These are phyloP conservation scores for Therioaphis trifolii DNA, from an alignment of 2,888 invertebrate species.

Conservation along the genomic window DNA sequence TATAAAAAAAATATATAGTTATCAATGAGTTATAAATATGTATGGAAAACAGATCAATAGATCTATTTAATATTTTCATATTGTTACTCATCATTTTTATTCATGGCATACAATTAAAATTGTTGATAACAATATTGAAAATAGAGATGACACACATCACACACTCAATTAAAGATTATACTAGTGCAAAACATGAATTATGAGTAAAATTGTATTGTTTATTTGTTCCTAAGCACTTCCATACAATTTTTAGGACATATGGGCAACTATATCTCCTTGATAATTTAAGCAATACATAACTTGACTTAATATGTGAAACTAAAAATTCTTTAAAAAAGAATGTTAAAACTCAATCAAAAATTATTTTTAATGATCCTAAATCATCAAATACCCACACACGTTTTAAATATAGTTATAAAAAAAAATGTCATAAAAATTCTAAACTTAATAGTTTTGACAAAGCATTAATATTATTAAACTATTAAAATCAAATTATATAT, in stretches of 20 bases:
- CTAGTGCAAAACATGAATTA: constrained; percentile 17
- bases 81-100: not conserved
- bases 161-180: not conserved
- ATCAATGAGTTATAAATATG: not conserved
- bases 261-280: not conserved
- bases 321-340: no score
- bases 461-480: not conserved
- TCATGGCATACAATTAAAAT: not conserved
- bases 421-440: not conserved
- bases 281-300: not conserved
- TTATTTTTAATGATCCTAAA: not conserved
- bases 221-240: constrained; percentile 23
- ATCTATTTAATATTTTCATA: not conserved
- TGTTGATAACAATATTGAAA: not conserved
- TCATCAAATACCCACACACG: no score
- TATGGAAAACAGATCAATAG: not conserved
- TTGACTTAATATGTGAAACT: not conserved
- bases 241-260: not conserved
- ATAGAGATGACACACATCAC: not conserved
- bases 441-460: not conserved
- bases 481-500: constrained; percentile 36
- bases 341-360: not conserved
- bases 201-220: not conserved
- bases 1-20: not conserved
- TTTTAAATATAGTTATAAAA: constrained; percentile 6